Evolutionary conservation across 2,113 vertebrate genomes (phyloP).

Genomic region (Scalopus aquaticus): DNA sequence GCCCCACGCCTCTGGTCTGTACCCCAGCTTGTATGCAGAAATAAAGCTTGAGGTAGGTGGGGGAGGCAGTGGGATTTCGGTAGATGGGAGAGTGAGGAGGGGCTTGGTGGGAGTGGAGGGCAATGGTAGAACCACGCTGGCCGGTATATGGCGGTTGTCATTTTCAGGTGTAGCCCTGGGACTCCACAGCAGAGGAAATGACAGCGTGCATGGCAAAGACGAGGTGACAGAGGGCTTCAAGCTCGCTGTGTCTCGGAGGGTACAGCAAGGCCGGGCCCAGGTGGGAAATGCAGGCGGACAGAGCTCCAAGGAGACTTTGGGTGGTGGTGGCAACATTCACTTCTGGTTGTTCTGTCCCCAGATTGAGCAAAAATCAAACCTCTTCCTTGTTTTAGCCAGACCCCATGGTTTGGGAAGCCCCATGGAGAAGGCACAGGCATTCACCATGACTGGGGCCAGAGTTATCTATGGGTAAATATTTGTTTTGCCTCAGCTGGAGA

Average conservation of each 20-base stretch:
- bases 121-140: not conserved
- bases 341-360: not conserved
- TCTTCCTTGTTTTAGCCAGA: not conserved
- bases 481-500: slow-evolving; percentile 72
- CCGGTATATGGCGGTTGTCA: too few relatives aligned
- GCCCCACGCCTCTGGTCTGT: too few relatives aligned
- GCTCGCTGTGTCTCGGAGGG: not conserved
- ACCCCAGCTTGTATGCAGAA: too few relatives aligned
- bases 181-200: not conserved
- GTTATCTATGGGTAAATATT: slow-evolving; percentile 63
- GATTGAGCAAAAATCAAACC: rapidly evolving
- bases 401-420: not conserved
- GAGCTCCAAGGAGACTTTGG: not conserved
- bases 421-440: not conserved
- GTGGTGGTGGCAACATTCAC: not conserved
- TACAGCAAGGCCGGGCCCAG: rapidly evolving
- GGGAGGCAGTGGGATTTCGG: not conserved
- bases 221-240: too few relatives aligned
- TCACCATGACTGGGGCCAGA: slow-evolving; percentile 10
- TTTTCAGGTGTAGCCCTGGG: not conserved
- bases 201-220: not conserved
- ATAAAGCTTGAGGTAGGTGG: not conserved
- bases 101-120: not conserved
- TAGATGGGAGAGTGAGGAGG: too few relatives aligned
- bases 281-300: too few relatives aligned